phyloP scores from a whole-genome alignment of 1,140 invertebrate species.

The Telenomus remus region DNA sequence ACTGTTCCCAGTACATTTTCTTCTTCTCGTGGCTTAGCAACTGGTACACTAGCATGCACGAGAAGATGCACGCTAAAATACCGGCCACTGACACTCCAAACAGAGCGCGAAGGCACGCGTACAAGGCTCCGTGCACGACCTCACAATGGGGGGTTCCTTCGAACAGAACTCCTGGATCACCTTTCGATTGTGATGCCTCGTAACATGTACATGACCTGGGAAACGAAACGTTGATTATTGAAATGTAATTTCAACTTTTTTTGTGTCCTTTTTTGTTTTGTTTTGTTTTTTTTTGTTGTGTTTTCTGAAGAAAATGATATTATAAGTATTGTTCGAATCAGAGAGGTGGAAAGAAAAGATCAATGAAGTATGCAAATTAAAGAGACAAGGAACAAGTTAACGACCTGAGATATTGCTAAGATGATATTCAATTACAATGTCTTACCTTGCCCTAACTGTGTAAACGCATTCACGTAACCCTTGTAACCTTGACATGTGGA shows the following conservation, averaged over 20 bases:
- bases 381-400: no score
- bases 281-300: no score
- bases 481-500: conserved; percentile 93
- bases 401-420: no score
- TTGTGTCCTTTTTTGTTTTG: not conserved
- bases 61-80: conserved; percentile 92
- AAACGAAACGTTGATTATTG: conserved; percentile 3
- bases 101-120: conserved; percentile 89
- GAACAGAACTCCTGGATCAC: conserved; percentile 79
- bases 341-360: no score
- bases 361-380: no score
- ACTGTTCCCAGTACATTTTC: conserved; percentile 95
- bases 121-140: conserved; percentile 89
- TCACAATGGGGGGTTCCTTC: conserved; percentile 90
- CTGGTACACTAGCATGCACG: conserved; percentile 93
- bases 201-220: conserved; percentile 73
- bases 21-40: conserved; percentile 91
- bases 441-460: conserved; percentile 75
- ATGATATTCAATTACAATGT: no score
- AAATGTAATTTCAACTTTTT: not conserved
- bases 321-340: no score
- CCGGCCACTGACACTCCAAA: conserved; percentile 92
- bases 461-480: conserved; percentile 91
- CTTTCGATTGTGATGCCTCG: conserved; percentile 63
- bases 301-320: no score